Evolutionary conservation across 2,113 vertebrate genomes (phyloP), one percentile per base, ranked within the genome.

Genomic region (Helogale parvula): DNA sequence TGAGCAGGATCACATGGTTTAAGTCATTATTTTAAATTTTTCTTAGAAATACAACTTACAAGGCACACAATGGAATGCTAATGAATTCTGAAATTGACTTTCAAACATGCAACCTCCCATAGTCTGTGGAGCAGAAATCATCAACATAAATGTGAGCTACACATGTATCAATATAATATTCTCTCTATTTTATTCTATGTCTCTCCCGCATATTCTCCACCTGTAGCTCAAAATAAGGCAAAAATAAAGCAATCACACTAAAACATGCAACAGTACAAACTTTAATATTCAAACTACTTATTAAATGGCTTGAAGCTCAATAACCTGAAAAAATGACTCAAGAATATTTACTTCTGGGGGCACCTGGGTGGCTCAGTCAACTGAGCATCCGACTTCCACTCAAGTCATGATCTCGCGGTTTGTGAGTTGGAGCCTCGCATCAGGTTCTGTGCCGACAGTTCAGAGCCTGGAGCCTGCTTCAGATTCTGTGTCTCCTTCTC

Each of bases 201-300:
- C 0, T 35, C 38, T 35, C 38, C 33, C 74, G 35, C 74, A 45
- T 1, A 81, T 13, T 14, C 38, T 91, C 21, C 15, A 52, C 12
- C 13, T 54, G 45, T 27, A 57, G 25, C 23, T 76, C 38, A 88
- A 95, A 88, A 81, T 92, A 83, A 76, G 94, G 52, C n/a, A 84
- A 88, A 95, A 88, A 81, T 92, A 83, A 76, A 95, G 45, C n/a
- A 84, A 66, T n/a, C 23, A 47, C 47, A 47, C 31, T 72, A 92
- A 89, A 21, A 27, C 79, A 92, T 91, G 54, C 41, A 93, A 88
- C 8, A 60, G 38, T 41, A 69, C 82, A 88, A 87, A 74, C 54
- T 89, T 65, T 38, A 93, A 81, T 47, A 71, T 38, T 95, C 47
- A 63, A 74, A 86, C 57, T 60, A 91, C 19, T 84, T 63, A 33